Conservation (phyloP, 2,888 invertebrate genomes). For the Pristionchus japonicus region DNA sequence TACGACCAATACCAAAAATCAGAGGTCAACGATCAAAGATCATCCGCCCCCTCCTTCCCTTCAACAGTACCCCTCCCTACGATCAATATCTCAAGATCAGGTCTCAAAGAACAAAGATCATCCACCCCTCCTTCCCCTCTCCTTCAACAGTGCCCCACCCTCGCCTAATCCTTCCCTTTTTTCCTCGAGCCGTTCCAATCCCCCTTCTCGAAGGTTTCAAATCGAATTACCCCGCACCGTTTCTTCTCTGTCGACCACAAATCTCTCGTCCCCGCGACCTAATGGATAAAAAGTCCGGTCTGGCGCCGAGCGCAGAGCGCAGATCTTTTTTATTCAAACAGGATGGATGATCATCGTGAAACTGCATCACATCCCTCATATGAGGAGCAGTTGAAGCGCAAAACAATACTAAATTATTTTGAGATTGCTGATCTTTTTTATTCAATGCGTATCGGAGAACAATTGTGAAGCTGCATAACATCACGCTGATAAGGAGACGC, state of each 20-base stretch:
- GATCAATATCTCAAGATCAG: background rate
- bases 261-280: background rate
- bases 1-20: too few species aligned
- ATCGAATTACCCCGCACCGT: conserved; percentile 3
- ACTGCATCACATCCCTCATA: background rate
- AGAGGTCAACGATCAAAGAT: too few species aligned
- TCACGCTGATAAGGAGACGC: too few species aligned
- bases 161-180: background rate
- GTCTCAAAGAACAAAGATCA: background rate
- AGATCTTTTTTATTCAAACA: background rate
- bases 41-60: background rate
- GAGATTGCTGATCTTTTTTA: too few species aligned
- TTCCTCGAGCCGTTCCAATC: background rate
- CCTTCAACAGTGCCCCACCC: background rate
- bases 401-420: too few species aligned
- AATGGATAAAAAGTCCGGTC: background rate
- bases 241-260: background rate
- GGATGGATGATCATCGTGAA: background rate
- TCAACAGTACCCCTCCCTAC: background rate
- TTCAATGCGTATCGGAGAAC: too few species aligned
- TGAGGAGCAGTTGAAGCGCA: background rate
- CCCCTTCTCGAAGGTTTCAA: background rate
- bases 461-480: too few species aligned
- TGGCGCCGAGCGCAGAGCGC: background rate
- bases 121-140: background rate